Conservation (phyloP, 2,113 vertebrate species). For the Upupa epops region DNA sequence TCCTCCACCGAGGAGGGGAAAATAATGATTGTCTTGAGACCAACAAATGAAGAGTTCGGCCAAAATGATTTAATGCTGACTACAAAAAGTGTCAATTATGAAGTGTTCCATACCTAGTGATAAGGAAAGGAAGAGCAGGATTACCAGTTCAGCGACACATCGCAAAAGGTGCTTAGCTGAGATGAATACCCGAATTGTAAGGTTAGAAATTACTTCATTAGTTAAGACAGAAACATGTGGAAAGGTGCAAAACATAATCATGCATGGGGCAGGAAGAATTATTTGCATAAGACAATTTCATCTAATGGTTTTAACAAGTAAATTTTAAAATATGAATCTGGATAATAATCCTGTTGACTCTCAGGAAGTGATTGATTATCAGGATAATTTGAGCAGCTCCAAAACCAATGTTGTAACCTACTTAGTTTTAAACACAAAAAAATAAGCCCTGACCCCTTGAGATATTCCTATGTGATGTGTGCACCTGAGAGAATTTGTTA, state of each 20-base stretch:
- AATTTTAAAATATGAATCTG: neutral
- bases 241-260: neutral
- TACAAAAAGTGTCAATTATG: conserved; percentile 67
- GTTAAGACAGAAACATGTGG: neutral
- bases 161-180: conserved; percentile 58
- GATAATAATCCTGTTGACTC: neutral
- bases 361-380: neutral
- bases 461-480: neutral
- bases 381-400: neutral
- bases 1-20: neutral
- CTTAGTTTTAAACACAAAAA: neutral
- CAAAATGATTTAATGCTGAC: conserved; percentile 69
- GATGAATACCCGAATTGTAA: conserved; percentile 36
- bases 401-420: neutral
- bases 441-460: neutral
- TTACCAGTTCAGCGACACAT: conserved; percentile 48
- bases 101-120: conserved; percentile 56
- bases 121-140: conserved; percentile 50
- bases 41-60: conserved; percentile 54
- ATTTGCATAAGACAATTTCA: neutral
- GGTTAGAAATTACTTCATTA: conserved; percentile 48
- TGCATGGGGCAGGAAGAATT: neutral
- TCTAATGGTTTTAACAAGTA: neutral
- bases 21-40: conserved; percentile 25
- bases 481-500: neutral